These are phyloP conservation scores for Oryzias sinensis DNA, from an alignment of 2,797 vertebrate genomes.

Conservation along the genomic window DNA sequence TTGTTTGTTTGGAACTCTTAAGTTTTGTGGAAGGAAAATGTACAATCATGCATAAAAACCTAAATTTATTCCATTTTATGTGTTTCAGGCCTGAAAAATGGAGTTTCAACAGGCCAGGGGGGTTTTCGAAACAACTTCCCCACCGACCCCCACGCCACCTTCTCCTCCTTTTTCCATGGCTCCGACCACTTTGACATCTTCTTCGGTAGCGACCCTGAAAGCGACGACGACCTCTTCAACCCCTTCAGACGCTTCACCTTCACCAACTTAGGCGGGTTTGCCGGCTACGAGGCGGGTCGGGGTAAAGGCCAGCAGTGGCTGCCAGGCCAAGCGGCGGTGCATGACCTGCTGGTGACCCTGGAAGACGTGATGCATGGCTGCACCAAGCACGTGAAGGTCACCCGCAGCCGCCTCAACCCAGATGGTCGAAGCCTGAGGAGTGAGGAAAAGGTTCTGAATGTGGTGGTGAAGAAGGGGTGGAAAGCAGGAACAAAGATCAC, in stretches of 20 bases:
- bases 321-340: constrained; percentile 83
- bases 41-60: background rate
- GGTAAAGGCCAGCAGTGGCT: constrained; percentile 66
- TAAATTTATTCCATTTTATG: constrained; percentile 1
- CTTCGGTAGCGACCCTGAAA: constrained; percentile 85
- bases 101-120: constrained; percentile 60
- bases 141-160: constrained; percentile 87
- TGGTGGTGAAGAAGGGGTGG: constrained; percentile 97
- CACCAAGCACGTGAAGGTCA: constrained; percentile 95
- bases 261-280: constrained; percentile 76
- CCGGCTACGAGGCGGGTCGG: constrained; percentile 60
- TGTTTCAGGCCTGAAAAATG: constrained; percentile 68
- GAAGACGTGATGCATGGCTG: constrained; percentile 94
- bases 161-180: constrained; percentile 88
- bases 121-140: constrained; percentile 87
- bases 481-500: constrained; percentile 96
- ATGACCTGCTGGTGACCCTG: constrained; percentile 89
- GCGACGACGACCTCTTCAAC: constrained; percentile 87
- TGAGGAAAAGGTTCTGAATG: constrained; percentile 93
- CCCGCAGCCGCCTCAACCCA: constrained; percentile 84
- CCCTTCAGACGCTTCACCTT: constrained; percentile 88
- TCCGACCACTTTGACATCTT: constrained; percentile 92
- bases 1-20: constrained; percentile 5
- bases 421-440: constrained; percentile 85
- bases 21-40: background rate